Evolutionary conservation across 37 sponge, comb jelly and placozoan genomes (phyloP).

Genomic region (Lycopodina hypogea): DNA sequence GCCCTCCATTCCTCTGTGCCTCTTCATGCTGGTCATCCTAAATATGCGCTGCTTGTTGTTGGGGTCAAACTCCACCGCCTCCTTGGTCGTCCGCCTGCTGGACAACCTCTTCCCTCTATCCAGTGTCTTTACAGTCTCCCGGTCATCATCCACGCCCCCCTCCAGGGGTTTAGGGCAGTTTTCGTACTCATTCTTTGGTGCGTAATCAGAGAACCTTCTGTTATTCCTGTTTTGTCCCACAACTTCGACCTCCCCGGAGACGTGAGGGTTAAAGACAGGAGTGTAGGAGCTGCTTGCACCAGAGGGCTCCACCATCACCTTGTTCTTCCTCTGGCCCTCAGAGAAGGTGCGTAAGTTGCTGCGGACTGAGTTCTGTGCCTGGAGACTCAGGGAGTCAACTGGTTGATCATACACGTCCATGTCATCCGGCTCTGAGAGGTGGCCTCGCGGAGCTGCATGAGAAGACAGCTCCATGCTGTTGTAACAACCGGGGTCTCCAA

Average conservation of each 20-base stretch:
- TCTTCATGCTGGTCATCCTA: neutral
- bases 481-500: neutral
- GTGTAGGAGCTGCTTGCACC: slow-evolving; percentile 15
- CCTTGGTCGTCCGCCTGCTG: slow-evolving; percentile 17
- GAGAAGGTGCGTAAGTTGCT: neutral
- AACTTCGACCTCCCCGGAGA: neutral
- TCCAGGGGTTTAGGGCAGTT: neutral
- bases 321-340: neutral
- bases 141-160: neutral
- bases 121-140: neutral
- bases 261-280: slow-evolving; percentile 37
- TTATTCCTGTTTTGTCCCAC: neutral
- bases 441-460: neutral
- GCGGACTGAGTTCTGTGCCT: neutral
- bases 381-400: neutral
- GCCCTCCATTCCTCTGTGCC: neutral
- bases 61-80: slow-evolving; percentile 36
- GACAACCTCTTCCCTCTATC: neutral
- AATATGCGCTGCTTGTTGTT: neutral
- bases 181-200: neutral
- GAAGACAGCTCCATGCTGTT: neutral
- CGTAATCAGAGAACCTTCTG: neutral
- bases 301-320: neutral
- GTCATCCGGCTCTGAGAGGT: neutral
- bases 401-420: slow-evolving; percentile 15